Conservation (phyloP, 2,797 vertebrate species). For the Spinus pinus region DNA sequence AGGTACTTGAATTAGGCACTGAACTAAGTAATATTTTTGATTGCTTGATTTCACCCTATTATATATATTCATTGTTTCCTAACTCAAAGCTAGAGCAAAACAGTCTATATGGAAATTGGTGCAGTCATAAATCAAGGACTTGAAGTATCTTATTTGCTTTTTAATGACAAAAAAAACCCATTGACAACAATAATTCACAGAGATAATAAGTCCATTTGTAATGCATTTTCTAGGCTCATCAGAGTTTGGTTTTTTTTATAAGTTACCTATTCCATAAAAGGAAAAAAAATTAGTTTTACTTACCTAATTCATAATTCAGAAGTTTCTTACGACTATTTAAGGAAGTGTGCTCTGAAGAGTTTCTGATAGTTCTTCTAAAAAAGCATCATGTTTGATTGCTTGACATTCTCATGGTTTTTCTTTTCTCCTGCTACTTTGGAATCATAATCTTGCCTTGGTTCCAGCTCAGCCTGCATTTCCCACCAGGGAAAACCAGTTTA, state of each 20-base stretch:
- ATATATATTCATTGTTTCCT: slow-evolving; percentile 49
- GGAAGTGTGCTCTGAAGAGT: slow-evolving; percentile 49
- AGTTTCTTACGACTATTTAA: slow-evolving; percentile 44
- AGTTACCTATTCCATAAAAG: slow-evolving; percentile 59
- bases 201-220: slow-evolving; percentile 68
- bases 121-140: slow-evolving; percentile 71
- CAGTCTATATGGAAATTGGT: slow-evolving; percentile 62
- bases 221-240: slow-evolving; percentile 55
- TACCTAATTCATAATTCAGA: slow-evolving; percentile 71
- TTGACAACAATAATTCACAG: slow-evolving; percentile 58
- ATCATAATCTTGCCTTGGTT: neutral
- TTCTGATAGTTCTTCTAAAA: slow-evolving; percentile 27
- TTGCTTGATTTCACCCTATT: slow-evolving; percentile 50
- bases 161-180: slow-evolving; percentile 50
- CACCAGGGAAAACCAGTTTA: neutral
- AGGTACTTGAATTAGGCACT: neutral
- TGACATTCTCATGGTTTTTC: neutral
- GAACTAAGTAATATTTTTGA: slow-evolving; percentile 51
- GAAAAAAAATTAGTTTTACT: slow-evolving; percentile 27
- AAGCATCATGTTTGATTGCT: neutral
- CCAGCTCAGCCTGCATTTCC: neutral
- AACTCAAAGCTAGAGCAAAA: slow-evolving; percentile 16
- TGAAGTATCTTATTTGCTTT: slow-evolving; percentile 72
- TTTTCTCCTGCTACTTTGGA: neutral
- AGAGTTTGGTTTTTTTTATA: slow-evolving; percentile 43